Conservation (phyloP, 2,888 invertebrate genomes). For the Oxytorus armatus region DNA sequence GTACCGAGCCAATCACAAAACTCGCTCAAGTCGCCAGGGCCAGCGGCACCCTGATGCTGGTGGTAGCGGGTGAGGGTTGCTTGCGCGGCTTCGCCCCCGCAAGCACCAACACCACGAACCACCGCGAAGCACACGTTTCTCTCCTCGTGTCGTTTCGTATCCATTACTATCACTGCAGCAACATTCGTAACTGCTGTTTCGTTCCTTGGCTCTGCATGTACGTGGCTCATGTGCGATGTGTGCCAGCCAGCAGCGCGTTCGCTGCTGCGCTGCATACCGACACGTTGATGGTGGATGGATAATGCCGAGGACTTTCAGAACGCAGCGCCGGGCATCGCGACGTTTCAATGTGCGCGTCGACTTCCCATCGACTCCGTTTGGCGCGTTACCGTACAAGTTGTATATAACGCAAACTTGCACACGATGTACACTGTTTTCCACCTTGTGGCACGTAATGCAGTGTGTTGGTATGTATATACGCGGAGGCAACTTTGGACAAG, state of each 20-base stretch:
- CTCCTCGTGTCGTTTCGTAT: conserved; percentile 50
- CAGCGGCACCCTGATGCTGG: conserved; percentile 64
- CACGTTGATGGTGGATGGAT: conserved; percentile 27
- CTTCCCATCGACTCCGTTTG: conserved; percentile 52
- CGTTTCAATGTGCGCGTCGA: conserved; percentile 60
- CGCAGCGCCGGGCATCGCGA: conserved; percentile 45
- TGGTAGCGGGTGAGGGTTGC: conserved; percentile 61
- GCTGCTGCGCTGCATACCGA: conserved; percentile 46
- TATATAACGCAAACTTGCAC: conserved; percentile 19
- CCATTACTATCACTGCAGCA: conserved; percentile 44
- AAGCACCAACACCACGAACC: conserved; percentile 39
- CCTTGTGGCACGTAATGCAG: background rate
- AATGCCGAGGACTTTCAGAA: conserved; percentile 28
- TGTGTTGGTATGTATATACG: background rate
- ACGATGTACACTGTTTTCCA: conserved; percentile 14
- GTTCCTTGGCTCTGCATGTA: conserved; percentile 20
- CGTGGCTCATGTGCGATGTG: conserved; percentile 42
- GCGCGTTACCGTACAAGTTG: conserved; percentile 16
- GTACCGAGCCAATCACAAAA: conserved; percentile 72
- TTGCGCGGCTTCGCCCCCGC: conserved; percentile 54
- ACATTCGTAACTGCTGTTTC: conserved; percentile 31
- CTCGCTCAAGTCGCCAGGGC: conserved; percentile 60
- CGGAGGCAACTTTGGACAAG: background rate
- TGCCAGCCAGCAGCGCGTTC: conserved; percentile 49
- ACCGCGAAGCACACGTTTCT: conserved; percentile 64